Percentiles rank a stretch among this genome's conserved stretches.
Conservation (phyloP, 2,797 vertebrate genomes). For the Siniperca obscura region DNA sequence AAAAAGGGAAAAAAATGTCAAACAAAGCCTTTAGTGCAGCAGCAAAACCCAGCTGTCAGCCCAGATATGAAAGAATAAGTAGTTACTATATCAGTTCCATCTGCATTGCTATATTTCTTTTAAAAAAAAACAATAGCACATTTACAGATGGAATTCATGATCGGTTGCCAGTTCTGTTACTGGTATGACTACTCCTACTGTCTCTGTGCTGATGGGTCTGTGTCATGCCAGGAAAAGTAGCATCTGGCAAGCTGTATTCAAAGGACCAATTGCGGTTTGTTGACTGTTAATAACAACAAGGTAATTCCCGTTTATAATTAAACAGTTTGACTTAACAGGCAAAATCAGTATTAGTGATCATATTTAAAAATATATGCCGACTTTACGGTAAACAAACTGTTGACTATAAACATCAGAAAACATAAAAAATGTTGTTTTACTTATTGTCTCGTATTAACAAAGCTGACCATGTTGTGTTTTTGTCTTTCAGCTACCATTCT, state of each 20-base stretch:
- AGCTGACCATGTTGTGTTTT: constrained; percentile 8
- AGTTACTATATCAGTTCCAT: not conserved
- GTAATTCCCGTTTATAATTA: not conserved
- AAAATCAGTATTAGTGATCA: constrained; percentile 3
- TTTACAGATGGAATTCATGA: not conserved
- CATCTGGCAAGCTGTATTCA: not conserved
- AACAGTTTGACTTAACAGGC: not conserved
- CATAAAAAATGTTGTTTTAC: too few species aligned
- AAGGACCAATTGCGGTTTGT: not conserved
- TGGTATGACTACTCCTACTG: not conserved
- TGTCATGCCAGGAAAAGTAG: constrained; percentile 5
- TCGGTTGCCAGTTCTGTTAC: not conserved
- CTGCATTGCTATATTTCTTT: not conserved
- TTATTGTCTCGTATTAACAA: not conserved
- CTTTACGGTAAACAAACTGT: not conserved
- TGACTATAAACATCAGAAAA: not conserved
- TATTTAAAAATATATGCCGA: not conserved
- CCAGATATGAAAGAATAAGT: not conserved
- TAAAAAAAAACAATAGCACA: not conserved
- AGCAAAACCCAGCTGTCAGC: constrained; percentile 17
- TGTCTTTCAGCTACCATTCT: constrained; percentile 94
- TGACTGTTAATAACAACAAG: not conserved
- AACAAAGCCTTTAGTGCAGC: not conserved
- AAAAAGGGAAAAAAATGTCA: not conserved
- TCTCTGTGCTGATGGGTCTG: not conserved